These are phyloP conservation scores for Drosophila orosa DNA, from an alignment of 1,140 invertebrate genomes.

Conservation along the genomic window DNA sequence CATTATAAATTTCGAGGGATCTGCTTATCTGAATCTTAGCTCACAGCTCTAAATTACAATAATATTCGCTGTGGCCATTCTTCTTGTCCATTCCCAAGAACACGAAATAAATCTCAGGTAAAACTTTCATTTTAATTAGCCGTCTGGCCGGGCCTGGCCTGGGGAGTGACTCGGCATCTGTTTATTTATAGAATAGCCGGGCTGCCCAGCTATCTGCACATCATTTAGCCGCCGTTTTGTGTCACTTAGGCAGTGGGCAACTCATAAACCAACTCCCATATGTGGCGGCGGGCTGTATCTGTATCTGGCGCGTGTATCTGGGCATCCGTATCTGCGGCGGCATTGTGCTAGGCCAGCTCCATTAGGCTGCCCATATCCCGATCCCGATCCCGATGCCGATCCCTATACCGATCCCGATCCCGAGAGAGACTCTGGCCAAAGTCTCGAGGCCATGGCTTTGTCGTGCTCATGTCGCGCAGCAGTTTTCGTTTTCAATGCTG, in stretches of 20 bases:
- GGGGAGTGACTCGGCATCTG: constrained; percentile 57
- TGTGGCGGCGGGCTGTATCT: constrained; percentile 48
- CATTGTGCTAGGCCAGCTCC: constrained; percentile 53
- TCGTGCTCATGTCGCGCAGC: constrained; percentile 77
- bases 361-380: constrained; percentile 46
- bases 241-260: constrained; percentile 67
- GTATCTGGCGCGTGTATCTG: constrained; percentile 80
- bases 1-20: constrained; percentile 19
- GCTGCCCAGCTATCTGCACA: constrained; percentile 66
- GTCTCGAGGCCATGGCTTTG: constrained; percentile 68
- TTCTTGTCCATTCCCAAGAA: constrained; percentile 20
- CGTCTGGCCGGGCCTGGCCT: constrained; percentile 37
- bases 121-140: constrained; percentile 76
- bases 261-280: constrained; percentile 73
- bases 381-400: constrained; percentile 16
- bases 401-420: constrained; percentile 13
- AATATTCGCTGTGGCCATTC: constrained; percentile 25
- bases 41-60: constrained; percentile 25
- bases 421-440: constrained; percentile 40
- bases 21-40: constrained; percentile 30
- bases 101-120: constrained; percentile 42
- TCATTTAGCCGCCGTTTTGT: constrained; percentile 79
- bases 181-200: constrained; percentile 72
- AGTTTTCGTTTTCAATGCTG: constrained; percentile 81
- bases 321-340: constrained; percentile 55